A percentile compares a stretch with the other conserved stretches of the same genome.
Evolutionary conservation across 2,888 invertebrate genomes (phyloP).

Genomic region (Chalcosyrphus nemorum): DNA sequence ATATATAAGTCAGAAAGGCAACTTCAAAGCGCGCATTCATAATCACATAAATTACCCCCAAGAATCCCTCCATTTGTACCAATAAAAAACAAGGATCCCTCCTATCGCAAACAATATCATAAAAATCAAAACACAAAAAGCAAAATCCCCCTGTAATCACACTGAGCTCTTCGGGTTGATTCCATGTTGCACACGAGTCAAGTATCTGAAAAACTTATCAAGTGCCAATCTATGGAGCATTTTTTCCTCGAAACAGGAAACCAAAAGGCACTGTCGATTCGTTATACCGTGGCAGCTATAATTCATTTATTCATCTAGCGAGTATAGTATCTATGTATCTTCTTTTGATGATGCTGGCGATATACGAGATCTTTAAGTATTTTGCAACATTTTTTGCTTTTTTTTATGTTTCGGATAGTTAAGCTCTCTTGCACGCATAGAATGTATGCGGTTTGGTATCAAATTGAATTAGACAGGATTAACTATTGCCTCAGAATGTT

Average conservation of each 20-base stretch:
- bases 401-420: neutral
- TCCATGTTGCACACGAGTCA: neutral
- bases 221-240: constrained; percentile 1
- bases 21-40: constrained; percentile 40
- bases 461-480: constrained; percentile 12
- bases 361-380: neutral
- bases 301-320: constrained; percentile 15
- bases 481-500: constrained; percentile 20
- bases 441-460: neutral
- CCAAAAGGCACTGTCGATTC: constrained; percentile 44
- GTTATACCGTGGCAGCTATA: constrained; percentile 13
- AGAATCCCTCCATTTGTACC: neutral
- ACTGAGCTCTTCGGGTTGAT: neutral
- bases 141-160: neutral
- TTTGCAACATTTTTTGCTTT: neutral
- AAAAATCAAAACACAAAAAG: constrained; percentile 18
- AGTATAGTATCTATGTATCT: too few species aligned
- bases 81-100: neutral
- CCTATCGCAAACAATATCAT: constrained; percentile 3
- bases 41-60: constrained; percentile 30
- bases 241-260: constrained; percentile 34
- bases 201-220: constrained; percentile 39
- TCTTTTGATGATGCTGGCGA: constrained; percentile 30
- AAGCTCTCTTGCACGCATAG: neutral
- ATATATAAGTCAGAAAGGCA: neutral